These are phyloP conservation scores for Micrasema longulum DNA, from an alignment of 1,140 invertebrate genomes.

Conservation along the genomic window DNA sequence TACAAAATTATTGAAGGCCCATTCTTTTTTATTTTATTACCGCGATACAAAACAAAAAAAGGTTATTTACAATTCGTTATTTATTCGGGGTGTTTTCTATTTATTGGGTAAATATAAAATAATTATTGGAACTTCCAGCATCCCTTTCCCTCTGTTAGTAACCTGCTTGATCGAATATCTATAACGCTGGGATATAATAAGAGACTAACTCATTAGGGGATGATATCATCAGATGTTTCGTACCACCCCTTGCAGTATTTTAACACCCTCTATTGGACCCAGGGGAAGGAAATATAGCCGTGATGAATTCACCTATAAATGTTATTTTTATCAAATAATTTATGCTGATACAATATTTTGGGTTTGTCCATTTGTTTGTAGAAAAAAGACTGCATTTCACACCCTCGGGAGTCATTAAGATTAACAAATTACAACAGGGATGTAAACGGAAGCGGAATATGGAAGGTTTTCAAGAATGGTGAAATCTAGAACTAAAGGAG, in stretches of 20 bases:
- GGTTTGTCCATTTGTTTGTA: neutral
- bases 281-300: neutral
- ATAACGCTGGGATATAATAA: slow-evolving; percentile 39
- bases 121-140: slow-evolving; percentile 15
- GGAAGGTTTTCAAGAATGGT: no score
- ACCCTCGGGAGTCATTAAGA: no score
- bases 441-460: no score
- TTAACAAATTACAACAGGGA: no score
- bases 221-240: slow-evolving; percentile 43
- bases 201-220: slow-evolving; percentile 47
- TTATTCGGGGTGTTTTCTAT: neutral
- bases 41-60: no score
- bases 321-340: neutral
- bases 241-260: no score
- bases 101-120: neutral
- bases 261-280: slow-evolving; percentile 4
- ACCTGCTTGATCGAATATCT: slow-evolving; percentile 42
- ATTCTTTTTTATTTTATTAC: neutral
- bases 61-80: neutral
- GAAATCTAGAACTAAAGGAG: no score
- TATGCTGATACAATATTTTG: neutral
- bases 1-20: neutral
- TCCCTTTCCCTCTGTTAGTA: neutral
- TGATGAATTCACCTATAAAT: neutral
- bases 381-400: no score